Percentiles rank a stretch among this genome's conserved stretches.
These are phyloP conservation scores for Erythrolamprus reginae DNA, from an alignment of 2,113 vertebrate species.

Conservation along the genomic window DNA sequence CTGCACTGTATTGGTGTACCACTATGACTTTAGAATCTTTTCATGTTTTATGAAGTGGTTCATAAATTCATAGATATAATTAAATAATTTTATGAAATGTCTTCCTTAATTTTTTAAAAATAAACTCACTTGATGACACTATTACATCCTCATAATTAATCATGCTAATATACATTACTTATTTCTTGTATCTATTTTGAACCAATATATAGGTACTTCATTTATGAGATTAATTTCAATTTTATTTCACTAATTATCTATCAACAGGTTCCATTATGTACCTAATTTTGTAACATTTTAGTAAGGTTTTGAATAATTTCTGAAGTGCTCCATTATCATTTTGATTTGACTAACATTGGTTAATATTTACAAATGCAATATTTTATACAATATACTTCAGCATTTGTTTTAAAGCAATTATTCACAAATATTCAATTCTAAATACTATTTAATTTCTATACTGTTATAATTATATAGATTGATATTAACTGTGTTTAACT, in stretches of 20 bases:
- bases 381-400: background rate
- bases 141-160: background rate
- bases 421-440: background rate
- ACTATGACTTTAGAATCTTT: background rate
- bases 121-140: background rate
- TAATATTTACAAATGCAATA: background rate
- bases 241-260: background rate
- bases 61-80: background rate
- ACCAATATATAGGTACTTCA: background rate
- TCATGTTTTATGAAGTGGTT: background rate
- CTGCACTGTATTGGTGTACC: background rate
- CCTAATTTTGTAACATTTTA: background rate
- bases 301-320: background rate
- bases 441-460: too few species aligned
- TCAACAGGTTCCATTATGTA: background rate
- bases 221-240: background rate
- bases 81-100: background rate
- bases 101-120: background rate
- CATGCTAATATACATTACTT: background rate
- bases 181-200: background rate
- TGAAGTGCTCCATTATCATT: background rate
- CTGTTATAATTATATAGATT: background rate
- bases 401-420: background rate
- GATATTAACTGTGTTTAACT: background rate
- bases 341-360: background rate